Base-by-base conservation (phyloP, 1,140 invertebrate genomes). In the Melipona quadrifasciata region DNA sequence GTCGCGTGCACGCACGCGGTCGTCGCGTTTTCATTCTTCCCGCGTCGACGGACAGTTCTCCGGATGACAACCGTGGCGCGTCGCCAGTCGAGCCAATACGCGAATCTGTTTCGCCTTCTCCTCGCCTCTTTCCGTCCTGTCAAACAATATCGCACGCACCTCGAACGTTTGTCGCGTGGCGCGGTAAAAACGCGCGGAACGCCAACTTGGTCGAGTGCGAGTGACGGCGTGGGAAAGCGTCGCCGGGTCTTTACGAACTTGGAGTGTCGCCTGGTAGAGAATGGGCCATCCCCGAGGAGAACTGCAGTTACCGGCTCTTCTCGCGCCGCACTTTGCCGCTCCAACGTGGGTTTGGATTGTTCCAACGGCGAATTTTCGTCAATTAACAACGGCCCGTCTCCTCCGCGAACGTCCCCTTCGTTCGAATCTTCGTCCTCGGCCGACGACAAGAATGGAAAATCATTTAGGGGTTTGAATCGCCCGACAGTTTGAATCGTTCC, bases 281-380 rank as follows among this genome's bases (percentile, higher is more conserved):
- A 89, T 87, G 85, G 85, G 64, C 87, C 82, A 82, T 89, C 86
- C 39, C 78, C 80, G 85, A 89, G 87, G 87, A 87, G 88, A 87
- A 87, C 84, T 89, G 82, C 80, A 79, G 65, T 47, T 76, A 27
- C 57, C 24, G 47, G 27, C 68, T 67, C 76, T 47, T 84, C 88
- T 21, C 51, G 58, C 58, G 58, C 58, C 3, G 34, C 34, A 5
- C 34, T 39, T 39, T 2, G 57, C 58, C 24, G 11, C n/a, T 61
- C 3, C 0, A 47, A 47, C 39, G 39, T 8, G 2, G 58, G n/a
- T 61, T 61, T 8, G 2, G 58, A 61, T 61, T 61, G 58, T 61
- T 61, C 58, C 57, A 81, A 86, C 84, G 39, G 87, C 61, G 87
- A 86, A 89, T 89, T 89, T 86, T 89, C 81, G 81, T 89, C 88